Evolutionary conservation across 2,888 invertebrate species (phyloP), one percentile per base, ranked within the genome.

Genomic region (Steinernema hermaphroditum): DNA sequence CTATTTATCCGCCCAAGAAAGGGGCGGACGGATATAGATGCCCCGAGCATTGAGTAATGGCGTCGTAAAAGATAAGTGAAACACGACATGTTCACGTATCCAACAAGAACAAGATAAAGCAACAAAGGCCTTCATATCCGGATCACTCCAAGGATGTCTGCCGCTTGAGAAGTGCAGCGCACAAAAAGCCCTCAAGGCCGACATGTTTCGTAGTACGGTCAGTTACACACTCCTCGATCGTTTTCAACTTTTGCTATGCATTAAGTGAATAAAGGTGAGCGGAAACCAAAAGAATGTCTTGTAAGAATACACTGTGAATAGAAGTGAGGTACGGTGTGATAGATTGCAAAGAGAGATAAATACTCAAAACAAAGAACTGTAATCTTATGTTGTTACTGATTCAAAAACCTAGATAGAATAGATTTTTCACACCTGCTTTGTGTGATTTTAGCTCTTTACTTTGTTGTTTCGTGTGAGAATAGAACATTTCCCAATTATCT

Each of bases 61-160:
- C 62, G 62, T 62, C 62, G 62, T 62, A 32, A 62, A 62, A 62
- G 32, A 62, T 62, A 62, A 62, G 62, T 62, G 62, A 62, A 62
- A 32, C 62, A 62, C 50, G 50, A 50, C n/a, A 50, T 32, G 62
- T n/a, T 29, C 62, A 34, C 27, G 29, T 62, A n/a, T 14, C 34
- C 16, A 62, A 29, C 54, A 24, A 54, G 54, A 54, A 54, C 54
- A 24, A 54, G 54, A 54, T 54, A 22, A 32, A 29, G 62, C 62
- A 50, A 62, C 62, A 62, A 62, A 62, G 62, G 32, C 16, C 32
- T 24, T 29, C 62, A 27, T n/a, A 62, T 34, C 62, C 62, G 62
- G 62, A 62, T 62, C 12, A 29, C 29, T 62, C 16, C 29, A 34
- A 34, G 62, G 62, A 62, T 62, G 32, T 62, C 16, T 9, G 62